Evolutionary conservation across 2,888 invertebrate genomes (phyloP), one percentile per base, ranked within the genome.

Genomic region (Spilosoma lubricipeda): DNA sequence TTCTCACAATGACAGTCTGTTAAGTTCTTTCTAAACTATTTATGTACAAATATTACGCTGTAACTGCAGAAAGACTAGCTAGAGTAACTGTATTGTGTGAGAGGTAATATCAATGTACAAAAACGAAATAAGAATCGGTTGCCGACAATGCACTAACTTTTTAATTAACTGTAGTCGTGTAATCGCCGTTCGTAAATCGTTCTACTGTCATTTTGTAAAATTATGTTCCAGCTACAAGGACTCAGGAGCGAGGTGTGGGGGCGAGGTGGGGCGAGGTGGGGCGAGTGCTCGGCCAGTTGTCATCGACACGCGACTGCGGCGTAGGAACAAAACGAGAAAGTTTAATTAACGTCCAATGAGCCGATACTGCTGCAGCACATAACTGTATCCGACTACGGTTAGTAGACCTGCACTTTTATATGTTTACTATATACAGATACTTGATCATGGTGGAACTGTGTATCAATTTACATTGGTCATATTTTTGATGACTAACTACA

Each of bases 331-430:
- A 80, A 81, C 76, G 77, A 85, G 78, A 79, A 81, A 85, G 77
- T 80, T 83, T 84, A 84, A 85, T 84, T 83, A 84, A 80, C 77
- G 82, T 77, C 77, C 80, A 84, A 81, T 85, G 85, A 82, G 76
- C 79, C 78, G 77, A 78, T 81, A 77, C 78, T 71, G 72, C 75
- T 73, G 74, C 66, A 72, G 77, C 76, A 80, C 77, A 78, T 72
- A 75, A 77, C 73, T 79, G 69, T 45, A 65, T 69, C 23, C 9
- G 36, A 8, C 79, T 75, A 81, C 7, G 13, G n/a, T 27, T 3
- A 11, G 30, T 65, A n/a, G 83, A 68, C 13, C 77, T 23, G n/a
- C 39, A 30, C 9, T 1, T 39, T 1, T 48, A 11, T 18, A 15
- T 33, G 23, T 66, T 36, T 5, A 7, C 11, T 64, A 30, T 33